A percentile compares a stretch with the other conserved stretches of the same genome.
Evolutionary conservation across 2,113 vertebrate genomes (phyloP).

Genomic region (Corythaixoides concolor): DNA sequence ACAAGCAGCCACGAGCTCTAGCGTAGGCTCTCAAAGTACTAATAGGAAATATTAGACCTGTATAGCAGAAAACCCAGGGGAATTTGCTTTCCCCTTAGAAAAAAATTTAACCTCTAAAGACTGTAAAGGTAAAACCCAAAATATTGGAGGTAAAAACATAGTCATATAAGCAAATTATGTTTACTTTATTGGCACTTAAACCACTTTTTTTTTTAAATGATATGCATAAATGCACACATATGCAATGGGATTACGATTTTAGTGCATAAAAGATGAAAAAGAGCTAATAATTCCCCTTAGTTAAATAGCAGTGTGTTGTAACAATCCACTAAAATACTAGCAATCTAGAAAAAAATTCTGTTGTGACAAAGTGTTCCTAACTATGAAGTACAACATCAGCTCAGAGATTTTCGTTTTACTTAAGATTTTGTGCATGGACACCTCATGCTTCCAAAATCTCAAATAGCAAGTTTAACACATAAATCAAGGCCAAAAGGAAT

Average conservation of each 20-base stretch:
- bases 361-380: neutral
- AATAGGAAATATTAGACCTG: neutral
- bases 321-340: neutral
- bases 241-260: neutral
- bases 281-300: neutral
- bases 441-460: neutral
- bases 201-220: neutral
- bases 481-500: neutral
- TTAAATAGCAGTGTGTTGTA: neutral
- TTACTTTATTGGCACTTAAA: neutral
- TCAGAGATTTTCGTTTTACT: neutral
- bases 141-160: neutral
- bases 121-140: neutral
- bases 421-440: neutral
- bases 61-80: neutral
- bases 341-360: neutral
- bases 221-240: neutral
- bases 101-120: neutral
- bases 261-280: neutral
- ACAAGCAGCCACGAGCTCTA: neutral
- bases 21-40: neutral
- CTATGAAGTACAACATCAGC: neutral
- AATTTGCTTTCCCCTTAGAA: neutral
- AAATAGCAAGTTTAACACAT: neutral
- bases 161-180: neutral